These are phyloP conservation scores for Spodoptera litura DNA, from an alignment of 1,140 invertebrate genomes.

Conservation along the genomic window DNA sequence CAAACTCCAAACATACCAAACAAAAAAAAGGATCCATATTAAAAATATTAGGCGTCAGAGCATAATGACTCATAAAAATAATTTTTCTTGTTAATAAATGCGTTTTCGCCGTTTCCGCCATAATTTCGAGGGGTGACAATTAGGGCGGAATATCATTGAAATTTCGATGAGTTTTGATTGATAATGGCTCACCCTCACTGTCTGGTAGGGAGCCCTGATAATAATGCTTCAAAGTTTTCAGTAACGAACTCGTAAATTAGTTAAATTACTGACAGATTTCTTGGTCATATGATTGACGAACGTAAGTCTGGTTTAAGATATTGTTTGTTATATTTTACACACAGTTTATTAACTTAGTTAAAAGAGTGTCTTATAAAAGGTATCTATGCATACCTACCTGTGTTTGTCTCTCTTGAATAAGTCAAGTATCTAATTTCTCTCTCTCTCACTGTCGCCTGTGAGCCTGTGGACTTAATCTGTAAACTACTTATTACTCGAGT, in stretches of 20 bases:
- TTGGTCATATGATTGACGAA: too few relatives aligned
- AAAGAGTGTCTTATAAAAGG: too few relatives aligned
- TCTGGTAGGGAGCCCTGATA: conserved; percentile 1
- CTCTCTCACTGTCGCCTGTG: too few relatives aligned
- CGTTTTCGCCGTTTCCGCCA: conserved; percentile 9
- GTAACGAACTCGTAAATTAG: conserved; percentile 10
- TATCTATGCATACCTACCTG: too few relatives aligned
- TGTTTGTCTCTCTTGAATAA: too few relatives aligned
- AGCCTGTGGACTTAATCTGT: too few relatives aligned
- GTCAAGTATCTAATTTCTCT: too few relatives aligned
- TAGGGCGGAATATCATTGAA: conserved; percentile 62
- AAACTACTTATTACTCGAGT: too few relatives aligned
- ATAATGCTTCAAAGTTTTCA: background rate
- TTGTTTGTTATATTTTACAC: too few relatives aligned
- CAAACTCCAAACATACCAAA: background rate
- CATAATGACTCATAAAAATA: conserved; percentile 15
- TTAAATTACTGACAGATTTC: too few relatives aligned
- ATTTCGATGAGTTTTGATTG: conserved; percentile 37
- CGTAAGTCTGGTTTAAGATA: too few relatives aligned
- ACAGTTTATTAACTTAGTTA: too few relatives aligned
- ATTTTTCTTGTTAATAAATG: conserved; percentile 30
- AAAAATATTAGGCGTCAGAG: background rate
- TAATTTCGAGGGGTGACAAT: conserved; percentile 59
- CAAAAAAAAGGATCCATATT: background rate
- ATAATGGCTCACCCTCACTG: background rate